Evolutionary conservation across 2,113 vertebrate genomes (phyloP).

Genomic region (Oreamnos americanus): DNA sequence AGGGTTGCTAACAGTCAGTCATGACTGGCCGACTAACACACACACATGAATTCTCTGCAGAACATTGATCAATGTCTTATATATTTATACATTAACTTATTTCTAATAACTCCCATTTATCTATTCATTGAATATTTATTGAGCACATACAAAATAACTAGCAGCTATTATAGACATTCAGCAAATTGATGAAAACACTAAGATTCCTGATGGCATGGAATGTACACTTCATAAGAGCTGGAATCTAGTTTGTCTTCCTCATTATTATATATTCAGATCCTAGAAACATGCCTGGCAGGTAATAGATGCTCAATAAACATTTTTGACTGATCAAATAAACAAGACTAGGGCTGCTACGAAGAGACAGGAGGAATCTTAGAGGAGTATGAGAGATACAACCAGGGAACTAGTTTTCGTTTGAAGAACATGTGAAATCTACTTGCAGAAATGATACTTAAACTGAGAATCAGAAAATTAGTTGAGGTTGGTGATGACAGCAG

Average conservation of each 20-base stretch:
- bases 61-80: background rate
- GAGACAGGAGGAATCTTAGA: background rate
- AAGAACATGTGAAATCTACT: background rate
- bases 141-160: background rate
- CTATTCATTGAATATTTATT: background rate
- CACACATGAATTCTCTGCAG: background rate
- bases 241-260: background rate
- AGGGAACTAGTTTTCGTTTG: background rate
- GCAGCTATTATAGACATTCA: background rate
- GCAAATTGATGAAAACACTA: background rate
- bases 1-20: accelerated
- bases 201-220: background rate
- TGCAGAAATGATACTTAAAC: background rate
- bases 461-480: background rate
- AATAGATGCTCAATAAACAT: background rate
- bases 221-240: background rate
- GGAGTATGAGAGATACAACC: background rate
- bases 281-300: background rate
- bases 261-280: background rate
- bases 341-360: background rate
- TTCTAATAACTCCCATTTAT: background rate
- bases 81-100: background rate
- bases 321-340: background rate
- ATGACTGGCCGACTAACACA: background rate
- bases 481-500: background rate